Evolutionary conservation across 2,888 invertebrate genomes (phyloP).

Genomic region (Synergus gifuensis): DNA sequence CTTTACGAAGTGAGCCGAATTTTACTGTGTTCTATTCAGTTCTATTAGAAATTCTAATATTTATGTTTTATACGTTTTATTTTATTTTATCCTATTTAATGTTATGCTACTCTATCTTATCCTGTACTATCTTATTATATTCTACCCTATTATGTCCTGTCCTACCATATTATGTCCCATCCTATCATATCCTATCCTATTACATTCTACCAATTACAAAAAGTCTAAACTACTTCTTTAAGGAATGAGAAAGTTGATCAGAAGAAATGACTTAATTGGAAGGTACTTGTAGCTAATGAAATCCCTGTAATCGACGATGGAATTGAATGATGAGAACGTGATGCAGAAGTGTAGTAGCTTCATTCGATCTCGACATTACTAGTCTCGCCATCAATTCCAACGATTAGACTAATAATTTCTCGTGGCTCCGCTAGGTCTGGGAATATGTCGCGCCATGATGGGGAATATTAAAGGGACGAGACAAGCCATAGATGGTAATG

Average conservation of each 20-base stretch:
- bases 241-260: not conserved
- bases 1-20: too few relatives aligned
- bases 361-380: slow-evolving; percentile 57
- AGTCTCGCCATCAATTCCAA: slow-evolving; percentile 60
- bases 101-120: too few relatives aligned
- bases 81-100: too few relatives aligned
- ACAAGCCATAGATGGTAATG: slow-evolving; percentile 25
- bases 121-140: too few relatives aligned
- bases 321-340: slow-evolving; percentile 57
- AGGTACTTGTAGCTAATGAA: not conserved
- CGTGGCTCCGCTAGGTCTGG: slow-evolving; percentile 39
- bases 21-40: too few relatives aligned
- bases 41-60: too few relatives aligned
- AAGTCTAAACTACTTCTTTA: too few relatives aligned
- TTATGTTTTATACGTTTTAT: too few relatives aligned
- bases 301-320: not conserved
- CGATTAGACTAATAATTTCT: slow-evolving; percentile 64
- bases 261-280: not conserved
- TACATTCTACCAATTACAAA: too few relatives aligned
- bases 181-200: too few relatives aligned
- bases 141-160: too few relatives aligned
- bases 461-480: slow-evolving; percentile 32
- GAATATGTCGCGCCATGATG: slow-evolving; percentile 44
- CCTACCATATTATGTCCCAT: too few relatives aligned
- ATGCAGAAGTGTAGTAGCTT: slow-evolving; percentile 58